Base-by-base conservation (phyloP, 1,140 invertebrate species). In the Zaprionus kolodkinae region DNA sequence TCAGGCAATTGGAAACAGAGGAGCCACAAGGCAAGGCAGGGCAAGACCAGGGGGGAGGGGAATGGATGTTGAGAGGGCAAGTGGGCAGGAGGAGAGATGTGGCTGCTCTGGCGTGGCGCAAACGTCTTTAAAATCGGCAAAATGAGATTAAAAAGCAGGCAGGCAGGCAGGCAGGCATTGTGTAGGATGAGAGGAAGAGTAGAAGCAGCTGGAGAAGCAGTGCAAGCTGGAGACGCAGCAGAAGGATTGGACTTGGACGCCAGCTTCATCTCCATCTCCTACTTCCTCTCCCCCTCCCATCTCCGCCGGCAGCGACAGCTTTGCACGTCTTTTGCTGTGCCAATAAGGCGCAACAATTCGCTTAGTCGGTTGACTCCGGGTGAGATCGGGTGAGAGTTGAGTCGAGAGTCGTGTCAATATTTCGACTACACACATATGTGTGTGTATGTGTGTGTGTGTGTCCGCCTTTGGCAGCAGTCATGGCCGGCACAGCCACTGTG, bases 271-370 rank as follows among this genome's bases (percentile, higher is more conserved):
- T 36, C 40, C 40, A 48, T 59, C 35, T 43, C n/a, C 6, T 6
- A 0, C 7, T 33, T 3, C 30, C 7, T 33, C 3, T 33, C 1
- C 30, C 30, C 5, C 2, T 2, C 21, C 2, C 21, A 1, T 30
- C 27, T 30, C 27, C 6, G 33, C 33, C 43, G 60, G 17, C 57
- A 55, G 54, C 21, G 25, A 65, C 50, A 73, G 64, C 77, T 78
- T 61, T 62, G 57, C 75, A 77, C 75, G 75, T 77, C 70, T 60
- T 54, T 67, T 50, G 43, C 59, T 63, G 35, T 79, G 75, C 76
- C 79, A 82, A 82, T 82, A 82, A 82, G 81, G 79, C 75, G 79
- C 79, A 81, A 81, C 79, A 81, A 81, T 78, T 64, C 78, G 79
- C 79, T 78, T 21, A 54, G 64, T 27, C 45, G 75, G 50, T 69